Conservation (phyloP, 1,140 invertebrate genomes). For the Ylistrum balloti region DNA sequence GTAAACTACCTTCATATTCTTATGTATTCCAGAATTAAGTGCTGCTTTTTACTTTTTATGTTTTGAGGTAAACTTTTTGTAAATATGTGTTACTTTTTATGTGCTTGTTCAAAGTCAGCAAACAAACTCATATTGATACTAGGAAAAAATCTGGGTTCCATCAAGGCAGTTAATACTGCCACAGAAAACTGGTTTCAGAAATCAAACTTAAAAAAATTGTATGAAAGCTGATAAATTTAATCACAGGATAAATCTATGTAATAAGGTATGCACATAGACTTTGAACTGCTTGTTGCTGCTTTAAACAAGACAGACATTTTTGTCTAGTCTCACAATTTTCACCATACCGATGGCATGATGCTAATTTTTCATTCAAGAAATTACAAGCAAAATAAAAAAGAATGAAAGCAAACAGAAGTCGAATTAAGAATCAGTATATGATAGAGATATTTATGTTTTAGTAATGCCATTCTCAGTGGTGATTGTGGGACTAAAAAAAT, state of each 20-base stretch:
- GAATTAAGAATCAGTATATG: no score
- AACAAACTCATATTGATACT: neutral
- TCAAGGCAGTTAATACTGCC: no score
- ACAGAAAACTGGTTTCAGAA: neutral
- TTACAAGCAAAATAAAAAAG: no score
- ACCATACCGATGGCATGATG: neutral
- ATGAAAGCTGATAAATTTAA: no score
- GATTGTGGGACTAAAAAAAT: no score
- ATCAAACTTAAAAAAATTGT: neutral
- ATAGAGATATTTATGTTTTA: no score
- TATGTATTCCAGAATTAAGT: neutral
- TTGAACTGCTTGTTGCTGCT: neutral
- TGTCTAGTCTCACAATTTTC: neutral
- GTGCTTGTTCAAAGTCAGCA: neutral
- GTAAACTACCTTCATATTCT: no score
- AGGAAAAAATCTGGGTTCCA: neutral
- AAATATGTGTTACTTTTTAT: neutral
- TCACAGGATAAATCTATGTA: no score
- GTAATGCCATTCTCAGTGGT: no score
- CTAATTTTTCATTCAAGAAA: no score
- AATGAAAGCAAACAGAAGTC: no score
- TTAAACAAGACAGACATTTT: conserved; percentile 4
- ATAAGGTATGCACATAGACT: neutral
- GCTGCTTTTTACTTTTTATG: neutral
- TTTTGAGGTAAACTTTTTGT: neutral